These are phyloP conservation scores for Mola mola DNA, from an alignment of 2,113 vertebrate species.

Conservation along the genomic window DNA sequence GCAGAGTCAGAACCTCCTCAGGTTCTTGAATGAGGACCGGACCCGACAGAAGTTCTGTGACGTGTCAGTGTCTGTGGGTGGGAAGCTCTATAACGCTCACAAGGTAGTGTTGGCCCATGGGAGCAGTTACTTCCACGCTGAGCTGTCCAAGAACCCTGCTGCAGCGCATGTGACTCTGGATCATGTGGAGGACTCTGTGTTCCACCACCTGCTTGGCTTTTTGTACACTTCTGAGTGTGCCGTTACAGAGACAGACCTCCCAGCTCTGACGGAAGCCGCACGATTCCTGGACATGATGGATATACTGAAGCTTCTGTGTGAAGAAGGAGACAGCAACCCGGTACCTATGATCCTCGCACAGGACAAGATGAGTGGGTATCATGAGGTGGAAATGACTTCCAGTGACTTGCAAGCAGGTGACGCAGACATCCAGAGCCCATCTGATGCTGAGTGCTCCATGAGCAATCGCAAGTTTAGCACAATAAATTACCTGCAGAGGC, in stretches of 20 bases:
- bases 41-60: slow-evolving; percentile 90
- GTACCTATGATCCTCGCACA: slow-evolving; percentile 64
- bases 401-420: slow-evolving; percentile 32
- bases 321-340: slow-evolving; percentile 63
- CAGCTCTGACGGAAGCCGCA: slow-evolving; percentile 88
- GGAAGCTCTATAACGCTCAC: slow-evolving; percentile 89
- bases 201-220: slow-evolving; percentile 91
- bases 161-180: slow-evolving; percentile 87
- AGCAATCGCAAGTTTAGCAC: slow-evolving; percentile 83
- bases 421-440: slow-evolving; percentile 26
- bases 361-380: slow-evolving; percentile 50
- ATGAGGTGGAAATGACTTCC: slow-evolving; percentile 55
- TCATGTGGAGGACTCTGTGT: slow-evolving; percentile 90
- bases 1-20: slow-evolving; percentile 89
- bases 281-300: slow-evolving; percentile 97
- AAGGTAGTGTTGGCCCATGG: slow-evolving; percentile 96
- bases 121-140: slow-evolving; percentile 96
- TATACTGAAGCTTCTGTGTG: slow-evolving; percentile 88
- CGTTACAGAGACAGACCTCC: slow-evolving; percentile 88
- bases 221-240: slow-evolving; percentile 94
- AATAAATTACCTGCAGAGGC: slow-evolving; percentile 85
- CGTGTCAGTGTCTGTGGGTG: slow-evolving; percentile 89
- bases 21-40: slow-evolving; percentile 92
- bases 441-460: slow-evolving; percentile 73
- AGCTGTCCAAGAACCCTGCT: slow-evolving; percentile 90